These are phyloP conservation scores for Australoheros scitulus DNA, from an alignment of 2,113 vertebrate genomes.

Conservation along the genomic window DNA sequence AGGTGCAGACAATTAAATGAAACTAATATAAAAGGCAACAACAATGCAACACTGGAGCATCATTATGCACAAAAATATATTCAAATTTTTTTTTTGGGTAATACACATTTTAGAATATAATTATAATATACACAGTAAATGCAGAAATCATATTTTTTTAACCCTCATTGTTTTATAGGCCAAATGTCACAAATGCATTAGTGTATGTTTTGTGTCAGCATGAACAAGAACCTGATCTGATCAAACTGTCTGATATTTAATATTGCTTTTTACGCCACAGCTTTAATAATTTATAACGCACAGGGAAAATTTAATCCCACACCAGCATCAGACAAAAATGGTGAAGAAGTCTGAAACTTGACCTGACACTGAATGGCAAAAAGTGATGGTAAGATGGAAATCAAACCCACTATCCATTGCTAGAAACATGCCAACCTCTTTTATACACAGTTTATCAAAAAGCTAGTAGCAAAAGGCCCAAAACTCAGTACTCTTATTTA, in stretches of 20 bases:
- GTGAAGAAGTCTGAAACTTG: too few species aligned
- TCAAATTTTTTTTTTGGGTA: not conserved
- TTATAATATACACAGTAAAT: accelerated
- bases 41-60: not conserved
- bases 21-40: not conserved
- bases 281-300: too few species aligned
- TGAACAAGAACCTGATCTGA: not conserved
- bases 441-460: not conserved
- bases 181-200: not conserved
- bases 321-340: not conserved
- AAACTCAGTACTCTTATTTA: not conserved
- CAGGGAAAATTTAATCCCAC: not conserved
- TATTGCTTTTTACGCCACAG: not conserved
- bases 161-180: not conserved
- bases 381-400: not conserved
- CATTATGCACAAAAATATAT: not conserved
- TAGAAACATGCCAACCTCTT: not conserved
- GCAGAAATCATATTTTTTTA: not conserved
- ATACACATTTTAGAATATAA: not conserved
- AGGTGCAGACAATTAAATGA: not conserved
- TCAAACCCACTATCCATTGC: not conserved
- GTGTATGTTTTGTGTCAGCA: accelerated
- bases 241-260: not conserved
- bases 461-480: not conserved
- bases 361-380: not conserved